These are phyloP conservation scores for Pristiophorus japonicus DNA, from an alignment of 2,113 vertebrate species.

Conservation along the genomic window DNA sequence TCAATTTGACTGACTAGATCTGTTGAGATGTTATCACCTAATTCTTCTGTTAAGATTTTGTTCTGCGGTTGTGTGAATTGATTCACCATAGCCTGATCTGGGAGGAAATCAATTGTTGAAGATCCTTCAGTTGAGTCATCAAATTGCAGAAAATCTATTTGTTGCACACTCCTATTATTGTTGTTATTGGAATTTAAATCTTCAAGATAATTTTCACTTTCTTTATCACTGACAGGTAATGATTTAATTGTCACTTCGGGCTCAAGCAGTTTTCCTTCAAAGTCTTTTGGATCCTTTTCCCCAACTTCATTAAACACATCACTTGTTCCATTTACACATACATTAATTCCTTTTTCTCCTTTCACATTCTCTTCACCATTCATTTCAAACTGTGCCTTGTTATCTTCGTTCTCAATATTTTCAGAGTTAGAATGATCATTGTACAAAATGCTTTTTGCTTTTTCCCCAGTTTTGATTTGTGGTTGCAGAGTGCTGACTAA, in stretches of 20 bases:
- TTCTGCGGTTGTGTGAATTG: neutral
- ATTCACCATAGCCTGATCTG: neutral
- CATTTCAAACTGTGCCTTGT: slow-evolving; percentile 44
- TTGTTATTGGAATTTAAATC: slow-evolving; percentile 65
- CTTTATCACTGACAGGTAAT: slow-evolving; percentile 52
- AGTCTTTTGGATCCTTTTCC: slow-evolving; percentile 46
- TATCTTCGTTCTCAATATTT: slow-evolving; percentile 47
- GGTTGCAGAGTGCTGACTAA: neutral
- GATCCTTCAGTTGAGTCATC: neutral
- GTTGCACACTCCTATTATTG: slow-evolving; percentile 54
- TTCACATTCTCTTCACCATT: slow-evolving; percentile 41
- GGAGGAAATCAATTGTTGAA: neutral
- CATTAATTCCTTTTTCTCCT: slow-evolving; percentile 44
- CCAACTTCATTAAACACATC: slow-evolving; percentile 41
- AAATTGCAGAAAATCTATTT: neutral
- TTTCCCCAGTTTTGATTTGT: slow-evolving; percentile 38
- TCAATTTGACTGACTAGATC: neutral
- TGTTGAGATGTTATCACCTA: neutral
- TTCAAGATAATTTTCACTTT: slow-evolving; percentile 45
- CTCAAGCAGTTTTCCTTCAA: slow-evolving; percentile 45
- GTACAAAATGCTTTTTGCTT: slow-evolving; percentile 46
- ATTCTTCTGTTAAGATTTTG: neutral
- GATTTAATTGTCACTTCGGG: slow-evolving; percentile 41
- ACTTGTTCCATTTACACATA: slow-evolving; percentile 46
- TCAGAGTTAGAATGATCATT: slow-evolving; percentile 44